These are phyloP conservation scores for Dipodomys spectabilis DNA, from an alignment of 2,113 vertebrate species.

Conservation along the genomic window DNA sequence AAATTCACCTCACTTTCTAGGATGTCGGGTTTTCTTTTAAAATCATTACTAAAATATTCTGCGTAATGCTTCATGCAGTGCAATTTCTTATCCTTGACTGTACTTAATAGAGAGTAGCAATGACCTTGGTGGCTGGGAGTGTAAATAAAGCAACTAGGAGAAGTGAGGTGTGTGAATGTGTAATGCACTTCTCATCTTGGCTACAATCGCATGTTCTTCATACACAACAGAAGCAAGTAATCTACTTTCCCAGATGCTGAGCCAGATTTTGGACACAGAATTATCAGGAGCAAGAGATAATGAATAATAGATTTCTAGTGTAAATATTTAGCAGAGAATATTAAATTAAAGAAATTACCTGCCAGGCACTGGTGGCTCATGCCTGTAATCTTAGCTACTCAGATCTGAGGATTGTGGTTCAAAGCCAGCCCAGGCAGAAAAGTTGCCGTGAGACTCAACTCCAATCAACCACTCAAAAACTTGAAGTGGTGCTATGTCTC, in stretches of 20 bases:
- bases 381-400: too few relatives aligned
- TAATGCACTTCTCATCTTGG: neutral
- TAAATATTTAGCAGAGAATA: neutral
- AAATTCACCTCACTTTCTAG: neutral
- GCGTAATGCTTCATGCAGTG: neutral
- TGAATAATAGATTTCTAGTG: too few relatives aligned
- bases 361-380: too few relatives aligned
- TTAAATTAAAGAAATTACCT: too few relatives aligned
- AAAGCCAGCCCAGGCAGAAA: too few relatives aligned
- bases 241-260: neutral
- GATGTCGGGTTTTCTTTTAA: neutral
- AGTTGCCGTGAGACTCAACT: too few relatives aligned
- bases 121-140: fast-evolving
- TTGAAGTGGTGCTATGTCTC: too few relatives aligned
- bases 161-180: neutral
- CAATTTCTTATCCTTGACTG: neutral
- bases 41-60: neutral
- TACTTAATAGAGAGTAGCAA: neutral
- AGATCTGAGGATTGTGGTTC: too few relatives aligned
- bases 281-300: neutral
- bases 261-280: neutral
- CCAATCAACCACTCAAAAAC: too few relatives aligned
- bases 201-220: neutral
- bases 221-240: neutral
- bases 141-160: neutral